Evolutionary conservation across 2,888 invertebrate genomes (phyloP), one percentile per base, ranked within the genome.

Genomic region (Mesorhabditis sp.): DNA sequence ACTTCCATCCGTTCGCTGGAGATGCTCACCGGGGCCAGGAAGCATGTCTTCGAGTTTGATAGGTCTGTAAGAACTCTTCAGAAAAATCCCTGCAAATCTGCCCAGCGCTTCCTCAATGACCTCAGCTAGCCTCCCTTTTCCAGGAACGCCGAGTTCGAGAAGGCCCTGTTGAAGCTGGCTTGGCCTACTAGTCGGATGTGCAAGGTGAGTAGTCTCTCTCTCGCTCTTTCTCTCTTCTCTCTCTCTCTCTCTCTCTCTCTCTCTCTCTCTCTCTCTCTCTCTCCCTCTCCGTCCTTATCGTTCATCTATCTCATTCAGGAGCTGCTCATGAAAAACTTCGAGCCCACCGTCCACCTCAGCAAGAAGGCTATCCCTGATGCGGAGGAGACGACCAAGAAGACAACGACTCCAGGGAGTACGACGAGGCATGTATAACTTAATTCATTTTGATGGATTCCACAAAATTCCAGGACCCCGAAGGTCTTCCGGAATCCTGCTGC

Each of bases 41-140:
- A 80, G 7, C 68, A 76, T 42, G 75, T 81, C 5, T 81, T 71
- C 42, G 71, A 71, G 15, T 71, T 67, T 15, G 71, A 71, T 45
- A 65, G 80, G 43, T 81, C 81, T 2, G 58, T 2, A 13, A 50
- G 13, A 50, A 50, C 1, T 10, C 2, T 50, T 2, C n/a, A 10
- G 2, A 50, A 13, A 2, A 50, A 50, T n/a, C 7, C 2, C 10
- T n/a, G 58, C 58, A 2, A 10, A 2, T 50, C n/a, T 50, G n/a
- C n/a, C 58, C 58, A 2, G 13, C 2, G 58, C 58, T n/a, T 50
- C 58, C 10, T 50, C 58, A 50, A 50, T 13, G n/a, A 13, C 2
- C 58, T 10, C 58, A 2, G 7, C n/a, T 13, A 50, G n/a, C n/a
- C n/a, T 50, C 10, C 58, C 58, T 50, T 65, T 43, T 70, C 45